A percentile compares a stretch with the other conserved stretches of the same genome.
phyloP scores from a whole-genome alignment of 2,888 invertebrate genomes.

The Microplitis deprimator region DNA sequence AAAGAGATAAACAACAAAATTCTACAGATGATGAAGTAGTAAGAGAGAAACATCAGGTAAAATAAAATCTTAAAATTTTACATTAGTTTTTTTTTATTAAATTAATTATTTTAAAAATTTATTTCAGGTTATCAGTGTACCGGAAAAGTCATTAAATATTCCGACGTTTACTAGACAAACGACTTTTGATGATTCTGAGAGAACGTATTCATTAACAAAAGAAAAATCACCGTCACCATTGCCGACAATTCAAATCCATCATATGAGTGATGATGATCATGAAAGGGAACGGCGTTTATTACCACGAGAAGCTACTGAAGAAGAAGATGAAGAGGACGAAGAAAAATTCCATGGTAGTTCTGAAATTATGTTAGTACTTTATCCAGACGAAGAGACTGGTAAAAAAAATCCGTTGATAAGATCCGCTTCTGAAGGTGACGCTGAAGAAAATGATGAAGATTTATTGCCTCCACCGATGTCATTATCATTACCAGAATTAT shows the following conservation, averaged over 20 bases:
- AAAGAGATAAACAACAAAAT: constrained; percentile 44
- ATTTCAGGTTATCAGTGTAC: constrained; percentile 27
- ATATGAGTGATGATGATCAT: constrained; percentile 7
- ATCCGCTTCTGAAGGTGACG: constrained; percentile 43
- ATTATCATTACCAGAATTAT: constrained; percentile 84
- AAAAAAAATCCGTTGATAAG: constrained; percentile 38
- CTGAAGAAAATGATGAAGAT: constrained; percentile 73
- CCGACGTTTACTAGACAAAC: constrained; percentile 50
- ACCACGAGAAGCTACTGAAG: constrained; percentile 49
- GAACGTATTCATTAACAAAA: constrained; percentile 41
- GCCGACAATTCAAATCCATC: constrained; percentile 47
- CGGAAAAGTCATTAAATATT: constrained; percentile 41
- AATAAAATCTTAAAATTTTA: no score
- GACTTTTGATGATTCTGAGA: constrained; percentile 53
- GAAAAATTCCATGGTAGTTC: constrained; percentile 78
- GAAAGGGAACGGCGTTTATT: constrained; percentile 38
- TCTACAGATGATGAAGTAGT: constrained; percentile 35
- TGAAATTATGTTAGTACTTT: constrained; percentile 86
- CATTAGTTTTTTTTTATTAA: neutral
- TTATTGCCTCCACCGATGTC: constrained; percentile 85
- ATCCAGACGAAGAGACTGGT: constrained; percentile 73
- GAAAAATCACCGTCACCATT: constrained; percentile 58
- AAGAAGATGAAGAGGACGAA: constrained; percentile 65
- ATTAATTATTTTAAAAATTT: constrained; percentile 15
- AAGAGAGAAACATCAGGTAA: constrained; percentile 42